Evolutionary conservation across 2,113 vertebrate genomes (phyloP).

Genomic region (Lampris megalopsis): DNA sequence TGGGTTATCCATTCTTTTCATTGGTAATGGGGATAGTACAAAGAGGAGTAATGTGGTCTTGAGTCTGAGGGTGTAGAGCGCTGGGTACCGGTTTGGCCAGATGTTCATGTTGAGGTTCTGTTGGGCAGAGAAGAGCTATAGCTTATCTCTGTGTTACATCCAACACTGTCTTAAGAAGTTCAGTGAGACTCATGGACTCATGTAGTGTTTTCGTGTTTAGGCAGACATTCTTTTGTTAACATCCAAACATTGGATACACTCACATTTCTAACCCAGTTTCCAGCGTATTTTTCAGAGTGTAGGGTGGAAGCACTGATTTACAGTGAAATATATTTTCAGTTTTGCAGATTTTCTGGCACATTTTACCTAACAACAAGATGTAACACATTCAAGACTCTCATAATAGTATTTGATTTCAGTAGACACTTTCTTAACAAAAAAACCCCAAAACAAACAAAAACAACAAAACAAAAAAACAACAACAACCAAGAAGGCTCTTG

Average conservation of each 20-base stretch:
- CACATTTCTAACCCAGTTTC: background rate
- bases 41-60: no score
- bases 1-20: no score
- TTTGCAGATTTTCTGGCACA: background rate
- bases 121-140: no score
- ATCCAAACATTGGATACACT: background rate
- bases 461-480: no score
- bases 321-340: background rate
- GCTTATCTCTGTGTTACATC: slow-evolving; percentile 9
- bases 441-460: no score
- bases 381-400: slow-evolving; percentile 40
- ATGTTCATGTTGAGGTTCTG: no score
- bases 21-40: no score
- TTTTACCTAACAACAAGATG: background rate
- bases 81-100: no score
- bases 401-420: background rate
- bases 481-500: no score
- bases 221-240: background rate
- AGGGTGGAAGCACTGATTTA: background rate
- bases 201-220: background rate
- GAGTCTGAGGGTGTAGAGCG: no score
- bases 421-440: no score
- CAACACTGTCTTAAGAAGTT: background rate
- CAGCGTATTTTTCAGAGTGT: background rate
- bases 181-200: background rate